A percentile compares a stretch with the other conserved stretches of the same genome.
Evolutionary conservation across 2,888 invertebrate genomes (phyloP).

Genomic region (Megastigmus dorsalis): DNA sequence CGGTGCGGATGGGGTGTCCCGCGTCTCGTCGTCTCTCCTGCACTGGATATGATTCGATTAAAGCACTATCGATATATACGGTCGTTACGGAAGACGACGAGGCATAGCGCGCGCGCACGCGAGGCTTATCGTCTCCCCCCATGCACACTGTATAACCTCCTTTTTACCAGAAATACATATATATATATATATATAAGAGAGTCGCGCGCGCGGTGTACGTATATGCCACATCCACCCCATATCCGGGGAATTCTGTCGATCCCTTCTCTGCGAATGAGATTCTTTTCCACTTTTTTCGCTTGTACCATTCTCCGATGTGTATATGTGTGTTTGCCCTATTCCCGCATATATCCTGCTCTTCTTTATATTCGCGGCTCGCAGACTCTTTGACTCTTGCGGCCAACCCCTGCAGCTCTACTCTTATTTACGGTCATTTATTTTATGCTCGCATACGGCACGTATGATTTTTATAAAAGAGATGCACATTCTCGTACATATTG

Average conservation of each 20-base stretch:
- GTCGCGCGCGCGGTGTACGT: constrained; percentile 55
- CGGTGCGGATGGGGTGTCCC: no score
- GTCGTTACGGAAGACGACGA: constrained; percentile 61
- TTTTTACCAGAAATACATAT: constrained; percentile 26
- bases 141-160: no score
- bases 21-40: no score
- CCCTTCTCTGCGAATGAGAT: constrained; percentile 54
- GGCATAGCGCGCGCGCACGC: constrained; percentile 35
- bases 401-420: background rate
- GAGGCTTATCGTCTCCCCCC: constrained; percentile 41
- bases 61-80: constrained; percentile 71
- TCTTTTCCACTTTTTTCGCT: constrained; percentile 32
- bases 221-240: constrained; percentile 49
- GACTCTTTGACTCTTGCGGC: no score
- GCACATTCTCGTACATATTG: no score
- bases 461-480: constrained; percentile 28
- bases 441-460: background rate
- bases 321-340: background rate
- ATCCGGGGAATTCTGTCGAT: constrained; percentile 66
- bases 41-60: constrained; percentile 71
- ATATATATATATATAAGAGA: no score
- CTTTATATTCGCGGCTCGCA: constrained; percentile 17
- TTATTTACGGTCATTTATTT: constrained; percentile 53
- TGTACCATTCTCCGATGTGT: background rate
- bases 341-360: background rate